Base-by-base conservation (phyloP, 2,797 vertebrate species). In the Podarcis siculus region DNA sequence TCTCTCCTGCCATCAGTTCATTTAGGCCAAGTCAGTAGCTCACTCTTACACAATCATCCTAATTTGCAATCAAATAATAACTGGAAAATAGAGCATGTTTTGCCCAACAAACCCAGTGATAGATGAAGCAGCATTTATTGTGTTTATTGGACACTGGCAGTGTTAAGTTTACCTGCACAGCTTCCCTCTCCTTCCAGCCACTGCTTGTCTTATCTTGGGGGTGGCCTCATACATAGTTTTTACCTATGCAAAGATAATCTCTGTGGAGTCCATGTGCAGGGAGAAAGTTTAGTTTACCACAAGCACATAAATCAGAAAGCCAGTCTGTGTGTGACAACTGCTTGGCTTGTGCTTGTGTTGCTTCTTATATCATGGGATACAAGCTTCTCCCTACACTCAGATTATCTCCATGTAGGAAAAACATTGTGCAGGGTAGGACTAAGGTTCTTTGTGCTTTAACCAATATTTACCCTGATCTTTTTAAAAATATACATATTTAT, bases 1-100 rank as follows among this genome's bases (percentile, higher is more conserved):
- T 25, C 69, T 45, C 0, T 82, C 39, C n/a, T 0, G 0, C 69
- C 61, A 25, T 0, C 0, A 30, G 8, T 75, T 7, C 4, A 39
- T 64, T 71, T 10, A 75, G 35, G 35, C 73, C 15, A 3, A 2
- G 27, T 45, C 2, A 2, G 0, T 0, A 42, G 4, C 3, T 0
- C 21, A 71, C n/a, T 71, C 35, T 21, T 0, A 0, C 4, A 23
- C 30, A 19, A 64, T 66, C 73, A 66, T 58, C 37, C 37, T 77
- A 5, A 37, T 64, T 49, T 42, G 27, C 35, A 75, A 8, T 23
- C 27, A 39, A 42, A 23, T 45, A 42, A 66, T 42, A 10, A 13
- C 21, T 8, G 72, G 19, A 77, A 85, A 77, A 39, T 8, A 37
- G 27, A 64, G 32, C 5, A 5, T 17, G 30, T 32, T n/a, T 39